Evolutionary conservation across 1,140 invertebrate species (phyloP).

Genomic region (Ceratitis capitata): DNA sequence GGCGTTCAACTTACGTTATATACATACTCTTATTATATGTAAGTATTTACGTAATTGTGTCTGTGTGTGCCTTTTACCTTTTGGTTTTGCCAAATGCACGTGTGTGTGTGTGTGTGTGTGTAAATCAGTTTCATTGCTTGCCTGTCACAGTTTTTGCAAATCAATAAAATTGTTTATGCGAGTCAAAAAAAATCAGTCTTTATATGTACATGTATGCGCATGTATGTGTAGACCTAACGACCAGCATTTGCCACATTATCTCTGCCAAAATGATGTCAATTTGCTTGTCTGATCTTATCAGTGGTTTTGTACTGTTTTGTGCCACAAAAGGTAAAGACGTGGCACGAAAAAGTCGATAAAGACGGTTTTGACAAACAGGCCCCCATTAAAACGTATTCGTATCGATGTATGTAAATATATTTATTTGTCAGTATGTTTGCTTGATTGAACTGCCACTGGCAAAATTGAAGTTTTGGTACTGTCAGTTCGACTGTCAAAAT

Average conservation of each 20-base stretch:
- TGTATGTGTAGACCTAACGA: not conserved
- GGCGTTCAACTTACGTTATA: not conserved
- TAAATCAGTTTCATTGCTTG: no score
- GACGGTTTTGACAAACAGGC: not conserved
- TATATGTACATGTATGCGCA: not conserved
- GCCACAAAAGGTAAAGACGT: not conserved
- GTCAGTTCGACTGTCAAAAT: not conserved
- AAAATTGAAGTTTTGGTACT: not conserved
- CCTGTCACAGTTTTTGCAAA: conserved; percentile 1
- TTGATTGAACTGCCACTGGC: not conserved
- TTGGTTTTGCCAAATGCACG: not conserved
- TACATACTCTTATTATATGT: not conserved
- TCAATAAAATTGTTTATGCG: conserved; percentile 12
- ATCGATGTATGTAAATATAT: not conserved
- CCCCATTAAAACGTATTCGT: not conserved
- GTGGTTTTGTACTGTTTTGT: not conserved
- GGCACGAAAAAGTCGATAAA: not conserved
- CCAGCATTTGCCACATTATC: conserved; percentile 24
- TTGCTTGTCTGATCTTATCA: conserved; percentile 37
- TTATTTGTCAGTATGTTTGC: not conserved
- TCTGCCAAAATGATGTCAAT: conserved; percentile 19
- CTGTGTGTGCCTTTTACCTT: not conserved
- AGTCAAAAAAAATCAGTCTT: not conserved
- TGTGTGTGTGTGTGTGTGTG: no score
- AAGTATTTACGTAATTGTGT: not conserved